Evolutionary conservation across 2,888 invertebrate species (phyloP).

Genomic region (Nemapogon koenigi): DNA sequence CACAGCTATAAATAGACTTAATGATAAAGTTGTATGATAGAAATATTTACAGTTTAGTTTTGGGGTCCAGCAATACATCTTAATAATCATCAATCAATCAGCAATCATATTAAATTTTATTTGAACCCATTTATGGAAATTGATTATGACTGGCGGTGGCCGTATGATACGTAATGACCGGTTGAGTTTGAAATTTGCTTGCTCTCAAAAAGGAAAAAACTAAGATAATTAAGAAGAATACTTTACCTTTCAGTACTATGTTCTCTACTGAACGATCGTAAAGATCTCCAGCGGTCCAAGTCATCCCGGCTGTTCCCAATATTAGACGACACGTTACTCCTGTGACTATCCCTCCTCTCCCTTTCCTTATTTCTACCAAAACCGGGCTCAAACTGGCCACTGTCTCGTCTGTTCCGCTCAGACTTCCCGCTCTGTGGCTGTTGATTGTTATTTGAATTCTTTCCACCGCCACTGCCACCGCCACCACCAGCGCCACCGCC

Average conservation of each 20-base stretch:
- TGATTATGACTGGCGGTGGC: no score
- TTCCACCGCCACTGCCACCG: slow-evolving; percentile 32
- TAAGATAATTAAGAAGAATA: background rate
- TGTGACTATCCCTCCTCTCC: slow-evolving; percentile 46
- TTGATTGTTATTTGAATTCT: slow-evolving; percentile 6
- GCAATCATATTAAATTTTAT: no score
- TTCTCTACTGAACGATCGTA: slow-evolving; percentile 55
- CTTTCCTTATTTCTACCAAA: slow-evolving; percentile 34
- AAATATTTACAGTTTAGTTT: no score
- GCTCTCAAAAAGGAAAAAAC: no score
- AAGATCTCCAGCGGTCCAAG: slow-evolving; percentile 51
- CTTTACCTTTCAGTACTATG: slow-evolving; percentile 56
- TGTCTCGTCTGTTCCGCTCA: slow-evolving; percentile 39
- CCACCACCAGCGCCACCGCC: no score
- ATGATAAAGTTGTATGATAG: no score
- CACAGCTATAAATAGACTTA: no score
- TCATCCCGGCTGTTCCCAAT: slow-evolving; percentile 55
- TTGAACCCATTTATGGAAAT: no score
- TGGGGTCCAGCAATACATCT: no score
- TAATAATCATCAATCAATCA: no score
- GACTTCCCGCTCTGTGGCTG: slow-evolving; percentile 12
- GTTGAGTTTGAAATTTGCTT: no score
- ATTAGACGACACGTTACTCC: slow-evolving; percentile 51
- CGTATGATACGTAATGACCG: no score
- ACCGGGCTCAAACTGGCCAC: slow-evolving; percentile 35